These are phyloP conservation scores for Bradypodion ventrale DNA, from an alignment of 2,797 vertebrate genomes.

Conservation along the genomic window DNA sequence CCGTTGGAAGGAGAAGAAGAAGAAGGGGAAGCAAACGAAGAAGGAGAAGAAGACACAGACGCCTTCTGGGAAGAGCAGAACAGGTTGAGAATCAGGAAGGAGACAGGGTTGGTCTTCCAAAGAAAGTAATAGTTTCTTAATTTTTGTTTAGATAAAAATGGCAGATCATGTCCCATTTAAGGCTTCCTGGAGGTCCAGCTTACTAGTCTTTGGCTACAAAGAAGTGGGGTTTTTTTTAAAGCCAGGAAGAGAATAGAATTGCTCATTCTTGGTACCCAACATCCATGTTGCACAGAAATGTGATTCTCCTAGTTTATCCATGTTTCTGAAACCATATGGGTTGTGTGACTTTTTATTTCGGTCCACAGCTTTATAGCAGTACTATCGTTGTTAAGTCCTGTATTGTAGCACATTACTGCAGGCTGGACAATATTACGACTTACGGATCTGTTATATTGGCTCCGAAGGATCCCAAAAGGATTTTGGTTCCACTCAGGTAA, in stretches of 20 bases:
- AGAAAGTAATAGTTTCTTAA: too few relatives aligned
- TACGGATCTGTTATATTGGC: too few relatives aligned
- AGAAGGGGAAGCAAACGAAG: not conserved
- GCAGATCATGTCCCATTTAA: too few relatives aligned
- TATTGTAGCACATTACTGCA: not conserved
- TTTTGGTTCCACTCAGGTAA: not conserved
- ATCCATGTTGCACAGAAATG: conserved; percentile 17
- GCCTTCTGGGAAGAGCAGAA: not conserved
- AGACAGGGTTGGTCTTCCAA: not conserved
- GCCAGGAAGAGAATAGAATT: too few relatives aligned
- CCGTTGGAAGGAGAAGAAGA: conserved; percentile 75
- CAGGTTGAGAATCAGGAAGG: not conserved
- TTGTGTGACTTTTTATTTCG: not conserved
- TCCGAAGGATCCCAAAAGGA: not conserved
- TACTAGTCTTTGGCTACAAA: too few relatives aligned
- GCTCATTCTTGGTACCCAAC: too few relatives aligned
- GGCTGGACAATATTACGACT: not conserved
- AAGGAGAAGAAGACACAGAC: not conserved
- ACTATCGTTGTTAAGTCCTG: too few relatives aligned
- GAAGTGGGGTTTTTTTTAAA: too few relatives aligned
- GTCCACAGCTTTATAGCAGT: not conserved
- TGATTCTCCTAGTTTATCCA: conserved; percentile 59
- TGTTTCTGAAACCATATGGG: not conserved
- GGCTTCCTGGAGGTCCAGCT: too few relatives aligned
- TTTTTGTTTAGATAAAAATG: too few relatives aligned